Evolutionary conservation across 2,888 invertebrate species (phyloP), one percentile per base, ranked within the genome.

Genomic region (Pseudococcus viburni): DNA sequence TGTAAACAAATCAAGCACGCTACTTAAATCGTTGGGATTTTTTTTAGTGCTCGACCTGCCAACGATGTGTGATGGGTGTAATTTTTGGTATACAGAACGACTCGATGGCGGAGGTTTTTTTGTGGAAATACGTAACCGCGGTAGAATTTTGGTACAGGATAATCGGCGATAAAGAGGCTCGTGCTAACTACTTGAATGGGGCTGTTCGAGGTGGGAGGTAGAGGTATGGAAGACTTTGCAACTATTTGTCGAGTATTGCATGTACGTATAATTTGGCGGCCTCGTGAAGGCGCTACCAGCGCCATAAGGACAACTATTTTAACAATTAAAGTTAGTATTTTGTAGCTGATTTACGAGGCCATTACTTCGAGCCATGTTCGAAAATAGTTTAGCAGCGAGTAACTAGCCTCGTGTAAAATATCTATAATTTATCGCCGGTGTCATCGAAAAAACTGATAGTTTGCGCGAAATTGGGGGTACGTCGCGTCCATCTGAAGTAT

Each of bases 281-380:
- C 42, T 42, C 9, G 19, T 80, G 80, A 42, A 77, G 39, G 42
- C 68, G 26, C 68, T 19, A 59, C 68, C 68, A 26, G 68, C 68
- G 6, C 5, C 80, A 26, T 17, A 33, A 26, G 73, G 39, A 73
- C 12, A 80, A 80, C 80, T 80, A 80, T 80, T 80, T 80, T 17
- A 80, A 80, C 80, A 33, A 80, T 42, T 80, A 80, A 80, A 80
- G 80, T 80, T 42, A 17, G 42, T 80, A 80, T 80, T 80, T 80
- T 80, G 80, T 80, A 42, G 80, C 80, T 80, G 33, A 80, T 80
- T 80, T 80, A 80, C 80, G 80, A 80, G 42, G 80, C 42, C 80
- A 80, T 80, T 80, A 80, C 80, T 39, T 9, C 9, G 80, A n/a
- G 80, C 80, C 42, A 19, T 80, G 80, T 80, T 80, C 42, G 80